Evolutionary conservation across 1,140 invertebrate species (phyloP), one percentile per base, ranked within the genome.

Genomic region (Drosophila pseudoobscura): DNA sequence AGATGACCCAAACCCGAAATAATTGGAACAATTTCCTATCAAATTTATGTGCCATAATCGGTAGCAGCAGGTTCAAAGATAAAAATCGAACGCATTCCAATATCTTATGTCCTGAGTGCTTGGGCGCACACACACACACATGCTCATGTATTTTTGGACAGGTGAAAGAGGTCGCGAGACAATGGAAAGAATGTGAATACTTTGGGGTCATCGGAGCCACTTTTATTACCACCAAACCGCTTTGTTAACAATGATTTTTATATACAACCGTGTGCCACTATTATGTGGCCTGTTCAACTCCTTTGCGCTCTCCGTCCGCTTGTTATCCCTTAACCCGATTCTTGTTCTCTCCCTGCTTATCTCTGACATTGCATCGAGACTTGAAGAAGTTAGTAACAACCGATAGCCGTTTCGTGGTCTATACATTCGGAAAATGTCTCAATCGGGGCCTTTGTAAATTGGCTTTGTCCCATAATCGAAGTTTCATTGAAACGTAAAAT

Each of bases 11-110:
- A 60, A 63, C 65, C 68, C 56, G 61, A 88, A 78, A 87, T 87
- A 88, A 87, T 87, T 87, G 83, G 83, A 83, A 88, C 83, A 87
- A 87, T 87, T 87, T 87, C 71, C 83, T 88, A 88, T 83, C 83
- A 88, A 87, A 87, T 87, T 87, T 87, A 87, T 87, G 83, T 88
- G 79, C 78, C 79, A 87, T 87, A 87, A 88, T 87, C 83, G 83
- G 83, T 85, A 87, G 83, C 82, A 87, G 83, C 83, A 88, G 83
- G 83, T 87, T 88, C 71, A 88, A 83, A 87, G 83, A 87, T 87
- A 87, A 87, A 76, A 87, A 87, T 87, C 83, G 83, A 87, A 72
- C 63, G 80, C 80, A 84, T 84, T 69, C 63, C 62, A 63, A 52
- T 56, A 52, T 63, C 35, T 59, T 50, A 44, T 51, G 46, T 11